These are phyloP conservation scores for Temnothorax ravouxi DNA, from an alignment of 2,888 invertebrate species.

Conservation along the genomic window DNA sequence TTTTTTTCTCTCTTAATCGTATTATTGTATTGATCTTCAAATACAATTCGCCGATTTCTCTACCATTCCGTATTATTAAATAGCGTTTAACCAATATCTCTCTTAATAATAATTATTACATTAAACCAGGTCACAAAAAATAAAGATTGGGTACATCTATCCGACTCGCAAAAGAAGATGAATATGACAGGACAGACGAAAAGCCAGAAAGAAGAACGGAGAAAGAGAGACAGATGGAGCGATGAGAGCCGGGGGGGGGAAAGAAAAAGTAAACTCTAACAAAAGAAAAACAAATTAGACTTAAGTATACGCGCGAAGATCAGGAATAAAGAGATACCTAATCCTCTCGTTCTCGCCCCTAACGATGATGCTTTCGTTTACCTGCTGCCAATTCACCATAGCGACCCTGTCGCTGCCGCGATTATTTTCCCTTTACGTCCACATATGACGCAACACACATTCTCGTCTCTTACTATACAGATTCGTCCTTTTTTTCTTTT, in stretches of 20 bases:
- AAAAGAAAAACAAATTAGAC: slow-evolving; percentile 53
- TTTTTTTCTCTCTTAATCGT: slow-evolving; percentile 76
- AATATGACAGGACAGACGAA: slow-evolving; percentile 28
- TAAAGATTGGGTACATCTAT: slow-evolving; percentile 74
- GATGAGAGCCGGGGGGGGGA: slow-evolving; percentile 11
- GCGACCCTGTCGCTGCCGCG: slow-evolving; percentile 50
- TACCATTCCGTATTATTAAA: slow-evolving; percentile 79
- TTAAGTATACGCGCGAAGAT: slow-evolving; percentile 56
- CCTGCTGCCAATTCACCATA: slow-evolving; percentile 52
- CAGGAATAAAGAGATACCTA: slow-evolving; percentile 68
- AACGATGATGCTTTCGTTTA: slow-evolving; percentile 61
- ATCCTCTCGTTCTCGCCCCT: slow-evolving; percentile 49
- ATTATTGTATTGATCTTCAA: slow-evolving; percentile 81
- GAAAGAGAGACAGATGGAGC: slow-evolving; percentile 4
- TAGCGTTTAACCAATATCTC: slow-evolving; percentile 77
- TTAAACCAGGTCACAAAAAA: slow-evolving; percentile 82
- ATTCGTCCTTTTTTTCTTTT: slow-evolving; percentile 69
- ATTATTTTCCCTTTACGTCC: slow-evolving; percentile 47
- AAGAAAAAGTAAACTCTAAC: slow-evolving; percentile 46
- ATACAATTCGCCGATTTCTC: slow-evolving; percentile 80
- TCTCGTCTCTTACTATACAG: slow-evolving; percentile 74
- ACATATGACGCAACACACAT: slow-evolving; percentile 60
- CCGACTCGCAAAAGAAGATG: slow-evolving; percentile 59
- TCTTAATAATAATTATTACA: slow-evolving; percentile 77
- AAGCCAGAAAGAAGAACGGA: slow-evolving; percentile 29